Conservation (phyloP, 2,797 vertebrate species). For the Myiothlypis chrysogaster region DNA sequence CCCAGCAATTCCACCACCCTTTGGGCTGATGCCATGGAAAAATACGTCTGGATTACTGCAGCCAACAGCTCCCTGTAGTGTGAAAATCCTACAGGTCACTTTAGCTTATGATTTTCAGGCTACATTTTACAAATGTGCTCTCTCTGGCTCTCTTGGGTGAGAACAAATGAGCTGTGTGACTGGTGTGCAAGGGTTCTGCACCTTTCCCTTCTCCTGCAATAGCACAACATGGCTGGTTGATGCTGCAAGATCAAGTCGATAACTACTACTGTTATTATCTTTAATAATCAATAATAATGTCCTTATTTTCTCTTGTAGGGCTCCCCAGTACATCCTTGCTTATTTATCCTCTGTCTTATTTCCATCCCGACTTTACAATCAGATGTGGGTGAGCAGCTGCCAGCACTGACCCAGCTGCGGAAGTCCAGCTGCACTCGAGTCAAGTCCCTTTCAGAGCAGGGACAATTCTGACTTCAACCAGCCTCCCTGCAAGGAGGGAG, state of each 20-base stretch:
- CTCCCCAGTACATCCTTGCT: neutral
- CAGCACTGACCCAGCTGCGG: neutral
- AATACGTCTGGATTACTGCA: neutral
- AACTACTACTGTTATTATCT: neutral
- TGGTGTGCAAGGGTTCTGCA: neutral
- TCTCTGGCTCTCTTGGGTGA: fast-evolving
- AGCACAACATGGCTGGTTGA: neutral
- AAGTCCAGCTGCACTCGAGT: neutral
- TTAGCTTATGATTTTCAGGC: neutral
- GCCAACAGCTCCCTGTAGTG: neutral
- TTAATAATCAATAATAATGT: slow-evolving; percentile 36
- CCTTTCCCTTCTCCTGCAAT: neutral
- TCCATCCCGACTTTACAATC: neutral
- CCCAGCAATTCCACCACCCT: neutral
- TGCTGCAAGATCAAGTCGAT: neutral
- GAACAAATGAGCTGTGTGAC: neutral
- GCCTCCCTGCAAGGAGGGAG: neutral
- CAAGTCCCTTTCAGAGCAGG: neutral
- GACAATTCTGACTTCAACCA: neutral
- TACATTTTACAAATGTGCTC: neutral
- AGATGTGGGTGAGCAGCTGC: fast-evolving
- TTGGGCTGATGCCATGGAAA: neutral
- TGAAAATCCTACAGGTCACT: slow-evolving; percentile 6
- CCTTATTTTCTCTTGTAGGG: neutral
- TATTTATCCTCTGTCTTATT: slow-evolving; percentile 11